Evolutionary conservation across 2,113 vertebrate species (phyloP).

Genomic region (Xenopus borealis): DNA sequence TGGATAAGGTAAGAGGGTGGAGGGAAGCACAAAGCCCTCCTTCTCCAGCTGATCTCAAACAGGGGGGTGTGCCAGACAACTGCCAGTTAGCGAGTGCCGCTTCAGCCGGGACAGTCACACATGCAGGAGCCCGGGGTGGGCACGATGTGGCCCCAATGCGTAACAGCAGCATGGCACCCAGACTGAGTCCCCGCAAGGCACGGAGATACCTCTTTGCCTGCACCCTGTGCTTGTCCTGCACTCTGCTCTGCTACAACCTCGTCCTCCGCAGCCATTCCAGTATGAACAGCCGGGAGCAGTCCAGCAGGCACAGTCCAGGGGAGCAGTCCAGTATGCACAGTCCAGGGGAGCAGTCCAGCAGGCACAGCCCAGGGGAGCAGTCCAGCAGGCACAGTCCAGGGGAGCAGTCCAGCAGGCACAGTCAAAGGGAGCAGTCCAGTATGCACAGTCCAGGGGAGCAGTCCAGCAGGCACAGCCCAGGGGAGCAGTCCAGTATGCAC

Average conservation of each 20-base stretch:
- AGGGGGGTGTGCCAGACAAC: not conserved
- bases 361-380: no score
- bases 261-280: slow-evolving; percentile 72
- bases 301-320: no score
- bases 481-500: no score
- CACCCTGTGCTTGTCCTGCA: slow-evolving; percentile 81
- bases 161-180: slow-evolving; percentile 86
- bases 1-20: not conserved
- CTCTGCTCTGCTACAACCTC: slow-evolving; percentile 82
- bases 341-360: no score
- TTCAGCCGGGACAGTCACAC: slow-evolving; percentile 45
- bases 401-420: no score
- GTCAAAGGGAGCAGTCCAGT: no score
- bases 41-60: slow-evolving; percentile 11
- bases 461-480: no score
- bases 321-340: no score
- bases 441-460: no score
- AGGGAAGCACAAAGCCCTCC: not conserved
- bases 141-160: slow-evolving; percentile 60
- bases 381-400: no score
- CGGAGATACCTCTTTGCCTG: slow-evolving; percentile 78
- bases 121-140: slow-evolving; percentile 48
- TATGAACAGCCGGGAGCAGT: slow-evolving; percentile 68
- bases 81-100: slow-evolving; percentile 11
- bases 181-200: slow-evolving; percentile 72